Evolutionary conservation across 2,113 vertebrate genomes (phyloP), one percentile per base, ranked within the genome.

Genomic region (Notiomystis cincta): DNA sequence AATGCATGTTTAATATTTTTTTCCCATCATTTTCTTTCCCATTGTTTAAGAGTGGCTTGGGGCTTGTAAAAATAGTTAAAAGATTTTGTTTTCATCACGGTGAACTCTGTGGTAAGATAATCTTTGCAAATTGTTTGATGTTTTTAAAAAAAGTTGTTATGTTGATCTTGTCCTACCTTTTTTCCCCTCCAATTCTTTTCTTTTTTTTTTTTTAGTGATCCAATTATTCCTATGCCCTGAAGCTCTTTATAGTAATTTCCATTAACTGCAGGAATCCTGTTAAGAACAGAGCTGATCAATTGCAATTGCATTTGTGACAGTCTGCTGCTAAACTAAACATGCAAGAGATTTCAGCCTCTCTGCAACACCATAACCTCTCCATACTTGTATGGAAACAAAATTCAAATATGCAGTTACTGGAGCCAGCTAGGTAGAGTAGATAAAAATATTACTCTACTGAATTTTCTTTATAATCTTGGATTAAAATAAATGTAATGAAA

Each of bases 251-350:
- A 96, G 95, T 94, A 97, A 96, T 97, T 97, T 97, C 94, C 93
- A 97, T 97, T 96, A 96, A 96, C 96, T 97, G 90, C 97, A 93
- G 94, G 95, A 97, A 97, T 97, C 95, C 96, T 95, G 96, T 96
- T 97, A 96, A 93, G 86, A 80, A 90, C 94, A 95, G 92, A 93
- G 67, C 48, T 93, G 93, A 96, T 96, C 96, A 95, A 97, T 97
- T 97, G 93, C 95, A 97, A 97, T 96, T 95, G 93, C 96, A 95
- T 96, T 96, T 96, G 95, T 97, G 94, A 93, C 92, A 96, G 92
- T 82, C 94, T 97, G 89, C 93, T 95, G 95, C 91, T 96, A 94
- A 95, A 79, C 91, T 96, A 91, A 96, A 94, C 78, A 69, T 0
- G 60, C 91, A 87, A 75, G 87, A 96, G 91, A 91, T 92, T 95